phyloP scores from a whole-genome alignment of 2,113 vertebrate genomes.

The Notarius lentiginosus region DNA sequence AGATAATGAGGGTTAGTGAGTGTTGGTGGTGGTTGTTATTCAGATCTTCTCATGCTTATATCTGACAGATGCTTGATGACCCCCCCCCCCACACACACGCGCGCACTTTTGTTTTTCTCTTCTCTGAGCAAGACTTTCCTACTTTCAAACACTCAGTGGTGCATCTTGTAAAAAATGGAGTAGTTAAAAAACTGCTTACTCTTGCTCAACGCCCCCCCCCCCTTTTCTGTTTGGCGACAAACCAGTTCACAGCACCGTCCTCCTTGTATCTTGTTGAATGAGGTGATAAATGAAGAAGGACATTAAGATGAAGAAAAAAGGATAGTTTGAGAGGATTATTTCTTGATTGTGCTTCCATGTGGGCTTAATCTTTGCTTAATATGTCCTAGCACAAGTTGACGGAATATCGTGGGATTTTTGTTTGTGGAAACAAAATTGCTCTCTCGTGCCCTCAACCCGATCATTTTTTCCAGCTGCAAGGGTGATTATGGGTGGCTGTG shows the following conservation, averaged over 20 bases:
- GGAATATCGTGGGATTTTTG: conserved; percentile 14
- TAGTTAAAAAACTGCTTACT: background rate
- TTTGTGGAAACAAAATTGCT: conserved; percentile 23
- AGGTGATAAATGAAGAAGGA: background rate
- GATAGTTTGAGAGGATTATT: background rate
- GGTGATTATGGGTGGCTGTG: conserved; percentile 16
- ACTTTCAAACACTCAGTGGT: background rate
- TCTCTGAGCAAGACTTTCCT: background rate
- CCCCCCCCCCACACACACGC: background rate
- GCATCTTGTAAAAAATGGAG: background rate
- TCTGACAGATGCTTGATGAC: background rate
- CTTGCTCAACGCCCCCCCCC: background rate
- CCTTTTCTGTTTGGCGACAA: background rate
- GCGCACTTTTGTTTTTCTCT: background rate
- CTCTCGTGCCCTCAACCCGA: conserved; percentile 22
- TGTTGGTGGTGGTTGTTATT: background rate
- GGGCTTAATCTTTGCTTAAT: background rate
- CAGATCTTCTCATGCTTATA: background rate
- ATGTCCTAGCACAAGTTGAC: background rate
- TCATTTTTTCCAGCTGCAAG: conserved; percentile 41
- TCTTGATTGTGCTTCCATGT: background rate
- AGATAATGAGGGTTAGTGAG: conserved; percentile 13
- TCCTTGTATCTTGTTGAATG: background rate
- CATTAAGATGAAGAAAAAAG: background rate
- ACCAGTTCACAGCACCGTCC: background rate